Percentiles rank a stretch among this genome's conserved stretches.
Conservation (phyloP, 2,113 vertebrate species). For the Phodopus roborovskii region DNA sequence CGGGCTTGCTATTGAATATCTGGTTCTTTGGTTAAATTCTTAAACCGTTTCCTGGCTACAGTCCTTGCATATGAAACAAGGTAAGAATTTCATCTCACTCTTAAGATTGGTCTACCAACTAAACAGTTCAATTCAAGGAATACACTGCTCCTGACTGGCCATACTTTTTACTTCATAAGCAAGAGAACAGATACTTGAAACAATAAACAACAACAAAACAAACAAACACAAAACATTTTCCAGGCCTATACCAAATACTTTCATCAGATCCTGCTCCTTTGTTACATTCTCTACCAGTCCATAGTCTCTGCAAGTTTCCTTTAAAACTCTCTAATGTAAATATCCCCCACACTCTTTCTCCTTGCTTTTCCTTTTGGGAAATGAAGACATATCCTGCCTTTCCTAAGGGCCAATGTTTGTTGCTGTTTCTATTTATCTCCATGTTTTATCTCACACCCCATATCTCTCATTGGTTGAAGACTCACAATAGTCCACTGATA, state of each 20-base stretch:
- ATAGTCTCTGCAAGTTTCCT: background rate
- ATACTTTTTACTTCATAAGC: background rate
- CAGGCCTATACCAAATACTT: accelerated
- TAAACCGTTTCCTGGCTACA: background rate
- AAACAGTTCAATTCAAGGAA: background rate
- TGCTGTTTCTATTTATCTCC: background rate
- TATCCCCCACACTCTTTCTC: background rate
- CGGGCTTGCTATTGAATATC: background rate
- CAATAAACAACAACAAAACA: background rate
- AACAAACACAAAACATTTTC: background rate
- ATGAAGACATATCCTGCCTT: background rate
- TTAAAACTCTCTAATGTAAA: too few relatives aligned
- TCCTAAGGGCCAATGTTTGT: background rate
- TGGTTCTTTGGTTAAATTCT: background rate
- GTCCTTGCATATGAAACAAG: background rate
- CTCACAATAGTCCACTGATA: background rate
- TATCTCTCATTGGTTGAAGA: background rate
- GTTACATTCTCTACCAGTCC: background rate
- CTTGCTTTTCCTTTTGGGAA: background rate
- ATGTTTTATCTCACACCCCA: background rate
- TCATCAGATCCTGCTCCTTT: background rate
- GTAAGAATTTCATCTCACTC: background rate
- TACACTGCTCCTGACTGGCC: background rate
- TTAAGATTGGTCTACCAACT: background rate
- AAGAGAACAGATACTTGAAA: background rate